phyloP scores from a whole-genome alignment of 2,113 vertebrate genomes.

The Tautogolabrus adspersus region DNA sequence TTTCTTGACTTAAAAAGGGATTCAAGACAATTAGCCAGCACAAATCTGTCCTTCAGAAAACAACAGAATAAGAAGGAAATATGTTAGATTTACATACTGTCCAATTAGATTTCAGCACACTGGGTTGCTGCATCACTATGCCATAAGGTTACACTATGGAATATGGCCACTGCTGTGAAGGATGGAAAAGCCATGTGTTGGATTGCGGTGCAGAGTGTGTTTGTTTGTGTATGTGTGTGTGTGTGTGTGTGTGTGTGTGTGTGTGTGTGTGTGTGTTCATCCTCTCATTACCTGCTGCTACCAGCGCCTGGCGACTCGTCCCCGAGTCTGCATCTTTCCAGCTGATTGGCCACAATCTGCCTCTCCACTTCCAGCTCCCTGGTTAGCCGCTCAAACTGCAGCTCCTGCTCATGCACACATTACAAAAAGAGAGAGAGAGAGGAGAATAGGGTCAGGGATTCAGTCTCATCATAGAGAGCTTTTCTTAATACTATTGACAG shows the following conservation, averaged over 20 bases:
- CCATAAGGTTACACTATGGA: constrained; percentile 72
- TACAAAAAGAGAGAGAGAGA: not conserved
- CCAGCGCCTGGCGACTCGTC: constrained; percentile 95
- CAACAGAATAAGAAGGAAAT: not conserved
- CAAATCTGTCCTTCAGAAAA: constrained; percentile 8
- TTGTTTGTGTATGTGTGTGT: too few species aligned
- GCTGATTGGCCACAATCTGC: constrained; percentile 99
- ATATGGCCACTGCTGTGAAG: constrained; percentile 66
- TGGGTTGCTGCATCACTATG: constrained; percentile 34
- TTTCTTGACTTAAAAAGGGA: not conserved
- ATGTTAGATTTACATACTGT: constrained; percentile 2
- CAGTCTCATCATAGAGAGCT: constrained; percentile 23
- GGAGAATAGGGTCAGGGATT: constrained; percentile 27
- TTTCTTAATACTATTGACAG: constrained; percentile 23
- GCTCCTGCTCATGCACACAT: constrained; percentile 86
- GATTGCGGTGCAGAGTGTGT: constrained; percentile 27
- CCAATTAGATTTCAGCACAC: constrained; percentile 36
- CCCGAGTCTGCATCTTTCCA: constrained; percentile 99
- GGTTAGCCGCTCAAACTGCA: constrained; percentile 99
- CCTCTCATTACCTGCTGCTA: constrained; percentile 94
- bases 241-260: constrained; percentile 29
- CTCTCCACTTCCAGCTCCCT: constrained; percentile 99
- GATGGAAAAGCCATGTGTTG: constrained; percentile 70
- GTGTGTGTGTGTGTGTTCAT: constrained; percentile 25
- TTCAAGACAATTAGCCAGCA: not conserved